Percentiles rank a stretch among this genome's conserved stretches.
Conservation (phyloP, 2,113 vertebrate species). For the Eulacestoma nigropectus region DNA sequence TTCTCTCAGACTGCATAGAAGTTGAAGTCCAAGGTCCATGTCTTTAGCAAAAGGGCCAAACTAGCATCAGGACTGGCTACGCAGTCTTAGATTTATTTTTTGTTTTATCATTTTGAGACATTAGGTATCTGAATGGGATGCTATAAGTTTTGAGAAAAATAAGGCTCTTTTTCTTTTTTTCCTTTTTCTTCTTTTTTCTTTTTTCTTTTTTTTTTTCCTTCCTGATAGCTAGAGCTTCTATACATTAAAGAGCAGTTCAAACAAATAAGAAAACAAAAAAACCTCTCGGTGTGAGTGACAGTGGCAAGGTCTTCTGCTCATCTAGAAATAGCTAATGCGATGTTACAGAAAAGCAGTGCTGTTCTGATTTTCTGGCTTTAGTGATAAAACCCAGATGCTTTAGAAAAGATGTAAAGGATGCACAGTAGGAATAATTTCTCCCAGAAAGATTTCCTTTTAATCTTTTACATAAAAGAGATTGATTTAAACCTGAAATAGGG, state of each 20-base stretch:
- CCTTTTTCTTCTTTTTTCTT: fast-evolving
- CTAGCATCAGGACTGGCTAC: not conserved
- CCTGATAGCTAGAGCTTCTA: not conserved
- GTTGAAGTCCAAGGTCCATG: fast-evolving
- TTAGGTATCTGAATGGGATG: fast-evolving
- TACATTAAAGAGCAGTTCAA: not conserved
- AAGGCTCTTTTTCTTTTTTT: not conserved
- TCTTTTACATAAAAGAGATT: not conserved
- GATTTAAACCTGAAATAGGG: not conserved
- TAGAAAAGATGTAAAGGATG: not conserved
- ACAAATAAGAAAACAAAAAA: not conserved
- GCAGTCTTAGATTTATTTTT: not conserved
- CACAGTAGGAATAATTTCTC: not conserved
- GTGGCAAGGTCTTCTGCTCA: not conserved
- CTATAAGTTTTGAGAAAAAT: not conserved
- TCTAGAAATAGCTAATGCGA: not conserved
- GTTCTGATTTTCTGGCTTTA: not conserved
- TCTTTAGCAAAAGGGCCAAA: not conserved
- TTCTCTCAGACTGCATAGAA: not conserved
- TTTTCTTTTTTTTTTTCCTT: not conserved
- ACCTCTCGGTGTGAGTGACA: not conserved
- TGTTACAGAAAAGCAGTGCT: not conserved
- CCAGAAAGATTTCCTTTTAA: not conserved
- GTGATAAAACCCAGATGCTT: not conserved
- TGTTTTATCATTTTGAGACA: not conserved